Conservation (phyloP, 2,888 invertebrate genomes). For the Cephus sareptanus region DNA sequence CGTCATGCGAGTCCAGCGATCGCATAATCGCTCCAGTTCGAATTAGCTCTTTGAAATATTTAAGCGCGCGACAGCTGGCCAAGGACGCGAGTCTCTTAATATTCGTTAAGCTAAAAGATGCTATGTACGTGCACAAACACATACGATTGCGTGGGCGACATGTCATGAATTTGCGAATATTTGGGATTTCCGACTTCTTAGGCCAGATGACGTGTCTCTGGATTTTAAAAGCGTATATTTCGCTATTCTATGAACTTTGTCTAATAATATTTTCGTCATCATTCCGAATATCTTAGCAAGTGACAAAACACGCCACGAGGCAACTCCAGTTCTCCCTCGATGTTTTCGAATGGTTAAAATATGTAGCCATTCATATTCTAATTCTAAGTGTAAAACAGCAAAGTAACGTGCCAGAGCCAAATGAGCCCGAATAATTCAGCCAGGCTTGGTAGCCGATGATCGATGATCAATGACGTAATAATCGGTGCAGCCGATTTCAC, state of each 20-base stretch:
- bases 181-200: background rate
- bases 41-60: background rate
- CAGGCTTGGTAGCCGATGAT: background rate
- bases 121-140: background rate
- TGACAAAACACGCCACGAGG: too few relatives aligned
- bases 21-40: background rate
- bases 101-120: background rate
- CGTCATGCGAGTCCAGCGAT: background rate
- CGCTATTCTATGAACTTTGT: too few relatives aligned
- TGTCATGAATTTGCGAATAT: background rate
- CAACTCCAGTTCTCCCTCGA: too few relatives aligned
- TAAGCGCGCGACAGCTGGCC: background rate
- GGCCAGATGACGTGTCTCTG: background rate
- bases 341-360: too few relatives aligned
- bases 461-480: background rate
- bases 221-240: background rate
- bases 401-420: background rate
- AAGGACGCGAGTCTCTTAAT: background rate
- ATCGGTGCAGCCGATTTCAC: background rate
- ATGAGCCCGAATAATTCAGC: background rate
- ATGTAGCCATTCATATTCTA: too few relatives aligned
- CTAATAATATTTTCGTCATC: too few relatives aligned
- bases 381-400: background rate
- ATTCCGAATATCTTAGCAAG: too few relatives aligned
- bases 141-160: background rate